Evolutionary conservation across 2,113 vertebrate genomes (phyloP).

Genomic region (Bucco capensis): DNA sequence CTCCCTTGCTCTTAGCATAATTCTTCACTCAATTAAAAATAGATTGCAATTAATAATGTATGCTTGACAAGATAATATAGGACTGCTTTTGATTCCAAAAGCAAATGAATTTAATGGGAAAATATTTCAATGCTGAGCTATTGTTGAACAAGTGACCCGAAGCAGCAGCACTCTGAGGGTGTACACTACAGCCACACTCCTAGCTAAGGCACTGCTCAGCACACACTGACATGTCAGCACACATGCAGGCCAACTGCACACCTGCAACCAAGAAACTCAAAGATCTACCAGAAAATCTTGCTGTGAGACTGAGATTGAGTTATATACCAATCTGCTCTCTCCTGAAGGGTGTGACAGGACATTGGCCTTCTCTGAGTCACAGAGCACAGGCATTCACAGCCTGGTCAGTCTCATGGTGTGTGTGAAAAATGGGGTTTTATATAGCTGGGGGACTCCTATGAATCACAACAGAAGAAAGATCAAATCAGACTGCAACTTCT

Average conservation of each 20-base stretch:
- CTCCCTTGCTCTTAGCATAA: background rate
- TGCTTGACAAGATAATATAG: background rate
- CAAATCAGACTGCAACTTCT: background rate
- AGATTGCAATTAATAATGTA: background rate
- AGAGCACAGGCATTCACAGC: background rate
- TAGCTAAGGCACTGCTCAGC: background rate
- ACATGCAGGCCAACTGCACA: background rate
- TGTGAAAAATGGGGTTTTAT: background rate
- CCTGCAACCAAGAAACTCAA: background rate
- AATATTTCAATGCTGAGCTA: background rate
- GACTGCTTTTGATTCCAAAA: background rate
- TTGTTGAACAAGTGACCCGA: background rate
- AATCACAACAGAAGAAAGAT: background rate
- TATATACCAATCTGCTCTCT: background rate
- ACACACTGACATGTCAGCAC: background rate
- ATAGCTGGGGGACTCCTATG: fast-evolving
- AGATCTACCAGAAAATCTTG: background rate
- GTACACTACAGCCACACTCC: background rate
- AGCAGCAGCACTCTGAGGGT: background rate
- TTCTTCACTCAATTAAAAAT: conserved; percentile 26
- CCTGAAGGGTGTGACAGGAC: background rate
- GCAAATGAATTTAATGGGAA: background rate
- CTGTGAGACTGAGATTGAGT: background rate
- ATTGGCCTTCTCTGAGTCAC: background rate
- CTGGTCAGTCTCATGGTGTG: background rate